Evolutionary conservation across 2,888 invertebrate species (phyloP).

Genomic region (Drosophila paramelanica): DNA sequence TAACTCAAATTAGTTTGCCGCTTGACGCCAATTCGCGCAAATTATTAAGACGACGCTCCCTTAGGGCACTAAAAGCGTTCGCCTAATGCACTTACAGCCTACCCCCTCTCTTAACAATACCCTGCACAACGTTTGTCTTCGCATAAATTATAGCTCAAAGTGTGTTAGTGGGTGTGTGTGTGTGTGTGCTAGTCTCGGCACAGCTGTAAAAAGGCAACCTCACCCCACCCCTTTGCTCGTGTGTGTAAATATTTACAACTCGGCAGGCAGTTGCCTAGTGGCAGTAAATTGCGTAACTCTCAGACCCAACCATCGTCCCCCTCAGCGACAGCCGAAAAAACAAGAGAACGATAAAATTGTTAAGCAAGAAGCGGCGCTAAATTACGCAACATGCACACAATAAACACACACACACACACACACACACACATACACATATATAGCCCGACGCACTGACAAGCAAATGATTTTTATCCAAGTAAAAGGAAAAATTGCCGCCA

Average conservation of each 20-base stretch:
- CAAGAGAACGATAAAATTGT: slow-evolving; percentile 69
- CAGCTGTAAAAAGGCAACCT: slow-evolving; percentile 52
- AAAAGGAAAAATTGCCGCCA: slow-evolving; percentile 42
- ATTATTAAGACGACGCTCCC: slow-evolving; percentile 70
- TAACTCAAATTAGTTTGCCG: slow-evolving; percentile 76
- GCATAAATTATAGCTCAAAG: slow-evolving; percentile 68
- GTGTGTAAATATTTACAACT: slow-evolving; percentile 62
- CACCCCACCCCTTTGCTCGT: slow-evolving; percentile 15
- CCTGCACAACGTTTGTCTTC: slow-evolving; percentile 58
- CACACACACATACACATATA: slow-evolving; percentile 4
- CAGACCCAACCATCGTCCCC: background rate
- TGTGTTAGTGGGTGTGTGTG: background rate
- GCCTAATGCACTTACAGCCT: slow-evolving; percentile 67
- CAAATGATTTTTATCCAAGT: slow-evolving; percentile 53
- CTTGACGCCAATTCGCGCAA: slow-evolving; percentile 74
- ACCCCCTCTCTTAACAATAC: slow-evolving; percentile 3
- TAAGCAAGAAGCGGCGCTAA: slow-evolving; percentile 67
- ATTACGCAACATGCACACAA: slow-evolving; percentile 66
- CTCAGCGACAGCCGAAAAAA: slow-evolving; percentile 10
- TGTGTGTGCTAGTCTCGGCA: slow-evolving; percentile 34
- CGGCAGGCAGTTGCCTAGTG: slow-evolving; percentile 43
- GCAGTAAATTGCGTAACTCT: slow-evolving; percentile 55
- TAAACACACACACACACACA: slow-evolving; percentile 29
- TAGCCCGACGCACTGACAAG: slow-evolving; percentile 30
- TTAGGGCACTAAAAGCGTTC: slow-evolving; percentile 60